Percentiles rank a stretch among this genome's conserved stretches.
phyloP scores from a whole-genome alignment of 2,113 vertebrate species.

The Hippopotamus amphibius region DNA sequence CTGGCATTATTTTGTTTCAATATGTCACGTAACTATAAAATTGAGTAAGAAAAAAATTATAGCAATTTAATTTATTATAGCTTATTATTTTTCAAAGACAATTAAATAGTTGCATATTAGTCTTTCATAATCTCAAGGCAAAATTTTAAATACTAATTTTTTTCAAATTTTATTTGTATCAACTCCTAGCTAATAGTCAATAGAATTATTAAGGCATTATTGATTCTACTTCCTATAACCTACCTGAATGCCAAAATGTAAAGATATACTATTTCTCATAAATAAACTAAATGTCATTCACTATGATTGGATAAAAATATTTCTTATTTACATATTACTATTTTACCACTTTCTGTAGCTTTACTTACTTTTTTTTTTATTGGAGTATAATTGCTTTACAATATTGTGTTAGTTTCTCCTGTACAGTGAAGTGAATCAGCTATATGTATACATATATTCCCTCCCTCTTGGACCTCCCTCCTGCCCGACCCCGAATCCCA shows the following conservation, averaged over 20 bases:
- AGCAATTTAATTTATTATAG: neutral
- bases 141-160: neutral
- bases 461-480: too few relatives aligned
- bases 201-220: neutral
- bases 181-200: neutral
- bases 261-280: neutral
- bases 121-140: neutral
- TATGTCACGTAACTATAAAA: neutral
- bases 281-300: neutral
- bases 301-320: neutral
- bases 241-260: neutral
- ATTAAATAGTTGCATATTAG: neutral
- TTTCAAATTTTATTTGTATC: neutral
- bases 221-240: neutral
- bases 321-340: neutral
- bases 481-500: too few relatives aligned
- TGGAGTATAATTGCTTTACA: too few relatives aligned
- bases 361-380: neutral
- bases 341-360: neutral
- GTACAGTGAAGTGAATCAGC: too few relatives aligned
- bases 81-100: neutral
- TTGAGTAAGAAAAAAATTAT: neutral
- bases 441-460: too few relatives aligned
- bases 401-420: too few relatives aligned
- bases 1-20: neutral